These are phyloP conservation scores for Synergus laeviventris DNA, from an alignment of 2,888 invertebrate species.

Conservation along the genomic window DNA sequence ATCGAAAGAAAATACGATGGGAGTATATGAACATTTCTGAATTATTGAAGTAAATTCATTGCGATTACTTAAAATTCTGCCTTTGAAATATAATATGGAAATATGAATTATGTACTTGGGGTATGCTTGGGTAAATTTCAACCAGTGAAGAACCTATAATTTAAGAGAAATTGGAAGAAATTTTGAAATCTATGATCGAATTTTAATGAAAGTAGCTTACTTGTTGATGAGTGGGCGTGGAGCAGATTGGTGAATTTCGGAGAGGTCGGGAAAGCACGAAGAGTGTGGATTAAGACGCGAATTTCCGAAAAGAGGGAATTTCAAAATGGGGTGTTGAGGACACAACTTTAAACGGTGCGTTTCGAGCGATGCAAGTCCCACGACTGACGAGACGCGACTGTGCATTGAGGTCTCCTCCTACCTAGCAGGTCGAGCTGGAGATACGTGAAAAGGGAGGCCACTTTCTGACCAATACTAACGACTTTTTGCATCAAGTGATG, in stretches of 20 bases:
- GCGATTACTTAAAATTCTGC: background rate
- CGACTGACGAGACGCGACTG: constrained; percentile 70
- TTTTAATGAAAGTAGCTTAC: background rate
- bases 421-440: constrained; percentile 55
- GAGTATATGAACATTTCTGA: background rate
- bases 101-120: background rate
- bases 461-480: constrained; percentile 55
- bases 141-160: background rate
- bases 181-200: background rate
- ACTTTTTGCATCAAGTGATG: constrained; percentile 35
- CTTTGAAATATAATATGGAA: too few relatives aligned
- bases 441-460: constrained; percentile 58
- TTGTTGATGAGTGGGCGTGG: background rate
- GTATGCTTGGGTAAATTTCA: too few relatives aligned
- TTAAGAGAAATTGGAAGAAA: background rate
- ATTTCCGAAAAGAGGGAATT: constrained; percentile 10
- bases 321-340: background rate
- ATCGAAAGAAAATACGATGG: background rate
- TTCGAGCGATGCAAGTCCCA: constrained; percentile 59
- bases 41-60: background rate
- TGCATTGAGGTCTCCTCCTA: constrained; percentile 59
- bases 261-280: constrained; percentile 1
- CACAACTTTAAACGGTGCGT: constrained; percentile 26
- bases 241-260: background rate
- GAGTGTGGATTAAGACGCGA: constrained; percentile 11